Evolutionary conservation across 2,888 invertebrate species (phyloP), one percentile per base, ranked within the genome.

Genomic region (Drepanosiphum platanoidis): DNA sequence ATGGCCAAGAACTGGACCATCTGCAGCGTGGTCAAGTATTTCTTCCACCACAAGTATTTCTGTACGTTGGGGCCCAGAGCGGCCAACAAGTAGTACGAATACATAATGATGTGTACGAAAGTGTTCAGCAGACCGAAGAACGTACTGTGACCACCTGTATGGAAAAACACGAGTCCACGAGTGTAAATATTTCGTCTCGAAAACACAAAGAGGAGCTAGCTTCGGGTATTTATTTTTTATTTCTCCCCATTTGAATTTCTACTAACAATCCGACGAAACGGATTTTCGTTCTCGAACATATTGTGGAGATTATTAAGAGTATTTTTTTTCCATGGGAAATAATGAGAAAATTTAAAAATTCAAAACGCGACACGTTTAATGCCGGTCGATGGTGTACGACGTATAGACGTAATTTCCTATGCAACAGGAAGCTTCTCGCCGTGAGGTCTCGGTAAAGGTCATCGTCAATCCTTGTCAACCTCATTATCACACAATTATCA

Each of bases 31-130:
- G 97, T 97, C 89, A 97, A 93, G 90, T 97, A 97, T 89, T 94
- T 96, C 92, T 97, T 97, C 97, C 97, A 97, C 97, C 97, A 97
- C 87, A 97, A 92, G 90, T 94, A 97, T 88, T 93, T 94, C 90
- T 95, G 95, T 90, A 95, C 92, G 80, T 92, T 92, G 11, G 97
- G 97, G 86, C 98, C 97, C 91, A 97, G 92, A 52, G 97, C 97
- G 77, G 97, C 94, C 89, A 97, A 91, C 92, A 98, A 92, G 89
- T 97, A 97, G 91, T 98, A 98, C 8, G 94, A 92, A 91, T 98
- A 98, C 98, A 98, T 98, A 88, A 98, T 92, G 88, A 98, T 95
- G 91, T 98, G 98, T n/a, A 98, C 97, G 90, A 97, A 97, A 1
- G 97, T 96, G 91, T 98, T 98, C 89, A 97, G 91, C 88, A 97